Evolutionary conservation across 1,140 invertebrate species (phyloP).

Genomic region (Atta cephalotes): DNA sequence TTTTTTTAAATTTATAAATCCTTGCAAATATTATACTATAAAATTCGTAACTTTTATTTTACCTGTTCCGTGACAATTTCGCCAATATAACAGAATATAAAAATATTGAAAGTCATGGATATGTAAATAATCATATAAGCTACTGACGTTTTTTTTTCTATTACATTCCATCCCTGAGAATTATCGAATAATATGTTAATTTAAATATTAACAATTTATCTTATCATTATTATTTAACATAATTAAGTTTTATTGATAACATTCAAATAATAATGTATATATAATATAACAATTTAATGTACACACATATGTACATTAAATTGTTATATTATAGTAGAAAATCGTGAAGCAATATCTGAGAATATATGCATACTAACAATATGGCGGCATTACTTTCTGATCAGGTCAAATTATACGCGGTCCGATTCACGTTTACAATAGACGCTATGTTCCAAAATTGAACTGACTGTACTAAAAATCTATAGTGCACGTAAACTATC

Average conservation of each 20-base stretch:
- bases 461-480: too few species aligned
- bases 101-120: constrained; percentile 75
- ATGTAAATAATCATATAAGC: constrained; percentile 66
- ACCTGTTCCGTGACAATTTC: constrained; percentile 73
- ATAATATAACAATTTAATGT: too few species aligned
- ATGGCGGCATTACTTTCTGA: too few species aligned
- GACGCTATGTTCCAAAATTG: too few species aligned
- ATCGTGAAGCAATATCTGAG: too few species aligned
- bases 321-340: too few species aligned
- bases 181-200: background rate
- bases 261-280: too few species aligned
- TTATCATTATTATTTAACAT: background rate
- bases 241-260: background rate
- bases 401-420: too few species aligned
- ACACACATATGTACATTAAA: too few species aligned
- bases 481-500: too few species aligned
- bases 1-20: background rate
- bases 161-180: constrained; percentile 74
- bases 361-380: too few species aligned
- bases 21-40: background rate
- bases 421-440: too few species aligned
- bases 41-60: background rate
- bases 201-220: background rate
- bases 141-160: constrained; percentile 40
- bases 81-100: constrained; percentile 76